Base-by-base conservation (phyloP, 2,113 vertebrate genomes). In the Chaetodon trifascialis region DNA sequence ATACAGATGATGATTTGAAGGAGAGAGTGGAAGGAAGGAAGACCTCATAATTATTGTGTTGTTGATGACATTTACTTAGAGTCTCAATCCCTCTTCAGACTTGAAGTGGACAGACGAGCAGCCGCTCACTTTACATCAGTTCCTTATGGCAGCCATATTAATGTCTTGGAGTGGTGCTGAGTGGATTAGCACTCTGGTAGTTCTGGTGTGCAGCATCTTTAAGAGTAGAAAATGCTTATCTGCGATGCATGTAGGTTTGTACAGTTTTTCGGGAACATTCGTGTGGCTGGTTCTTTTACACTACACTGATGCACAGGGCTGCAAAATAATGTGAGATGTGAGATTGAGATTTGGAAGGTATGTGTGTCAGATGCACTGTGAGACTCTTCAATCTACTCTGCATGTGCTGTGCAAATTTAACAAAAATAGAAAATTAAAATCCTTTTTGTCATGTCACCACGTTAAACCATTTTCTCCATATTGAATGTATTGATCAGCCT, bases 1-100 rank as follows among this genome's bases (percentile, higher is more conserved):
- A 79, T 69, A 64, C 36, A 72, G 44, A 78, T 63, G n/a, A 2
- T 19, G 40, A 71, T 59, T 69, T 42, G 34, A 67, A 70, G 23
- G 36, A 58, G 23, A 19, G 42, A 55, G 59, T 51, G 47, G 58
- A 19, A 60, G 42, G 62, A 34, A 36, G 2, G 14, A 73, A 36
- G n/a, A 76, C 55, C 42, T 84, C n/a, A 68, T 75, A 19, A 51
- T 71, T 59, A 60, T 51, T 80, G 52, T 38, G 66, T 46, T 15
- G 11, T 56, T 19, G 8, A 46, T 40, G 54, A 38, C 12, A 55
- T 56, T 59, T 51, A 54, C 17, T 56, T 76, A 11, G 67, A 63
- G 65, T 49, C 14, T 23, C 11, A 51, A 60, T 63, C 23, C 23
- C 66, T 69, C 23, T 63, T 82, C 47, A 68, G 49, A 52, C 25